Evolutionary conservation across 2,797 vertebrate genomes (phyloP).

Genomic region (Menidia menidia): DNA sequence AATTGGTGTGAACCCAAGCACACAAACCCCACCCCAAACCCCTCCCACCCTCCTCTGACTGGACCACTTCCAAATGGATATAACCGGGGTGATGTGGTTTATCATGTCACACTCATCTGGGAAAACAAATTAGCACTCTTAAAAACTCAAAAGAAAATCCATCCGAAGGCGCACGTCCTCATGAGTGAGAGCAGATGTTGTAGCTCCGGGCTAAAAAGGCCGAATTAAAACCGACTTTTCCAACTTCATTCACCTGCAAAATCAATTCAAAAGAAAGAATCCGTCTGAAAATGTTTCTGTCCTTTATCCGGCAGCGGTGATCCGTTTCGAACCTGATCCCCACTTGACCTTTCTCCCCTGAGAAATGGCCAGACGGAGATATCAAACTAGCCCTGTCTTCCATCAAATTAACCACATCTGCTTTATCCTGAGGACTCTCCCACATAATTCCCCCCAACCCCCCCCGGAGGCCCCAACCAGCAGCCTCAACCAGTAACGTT

Average conservation of each 20-base stretch:
- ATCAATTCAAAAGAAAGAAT: not conserved
- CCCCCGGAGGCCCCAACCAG: slow-evolving; percentile 7
- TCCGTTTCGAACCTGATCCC: slow-evolving; percentile 39
- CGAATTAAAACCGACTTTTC: not conserved
- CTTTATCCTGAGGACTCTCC: slow-evolving; percentile 26
- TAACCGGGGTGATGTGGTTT: too few relatives aligned
- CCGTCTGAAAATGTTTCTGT: not conserved
- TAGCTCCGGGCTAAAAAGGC: not conserved
- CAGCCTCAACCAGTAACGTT: not conserved
- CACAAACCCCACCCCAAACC: not conserved
- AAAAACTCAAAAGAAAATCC: too few relatives aligned
- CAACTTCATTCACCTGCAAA: too few relatives aligned
- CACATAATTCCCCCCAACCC: slow-evolving; percentile 36
- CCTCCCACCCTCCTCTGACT: too few relatives aligned
- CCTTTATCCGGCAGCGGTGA: slow-evolving; percentile 21
- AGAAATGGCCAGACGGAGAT: slow-evolving; percentile 1
- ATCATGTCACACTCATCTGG: too few relatives aligned
- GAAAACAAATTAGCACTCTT: too few relatives aligned
- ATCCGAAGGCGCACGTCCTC: not conserved
- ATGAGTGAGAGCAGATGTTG: not conserved
- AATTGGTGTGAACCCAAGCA: not conserved
- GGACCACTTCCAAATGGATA: too few relatives aligned
- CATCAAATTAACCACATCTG: slow-evolving; percentile 18
- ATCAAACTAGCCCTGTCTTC: slow-evolving; percentile 27
- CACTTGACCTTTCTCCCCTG: slow-evolving; percentile 30